These are phyloP conservation scores for Lasioglossum malachurum DNA, from an alignment of 2,888 invertebrate genomes.

Conservation along the genomic window DNA sequence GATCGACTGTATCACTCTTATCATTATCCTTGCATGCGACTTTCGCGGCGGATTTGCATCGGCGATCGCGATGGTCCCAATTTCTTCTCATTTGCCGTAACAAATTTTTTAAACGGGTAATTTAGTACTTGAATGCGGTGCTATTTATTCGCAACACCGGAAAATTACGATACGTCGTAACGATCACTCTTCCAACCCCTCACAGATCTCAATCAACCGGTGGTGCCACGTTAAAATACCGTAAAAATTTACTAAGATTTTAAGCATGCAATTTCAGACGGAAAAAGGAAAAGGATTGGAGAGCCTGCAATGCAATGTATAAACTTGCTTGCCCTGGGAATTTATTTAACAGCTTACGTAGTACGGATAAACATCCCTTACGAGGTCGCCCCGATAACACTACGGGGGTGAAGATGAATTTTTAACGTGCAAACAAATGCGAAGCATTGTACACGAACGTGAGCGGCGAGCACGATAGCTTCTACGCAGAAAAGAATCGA, in stretches of 20 bases:
- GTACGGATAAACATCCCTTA: neutral
- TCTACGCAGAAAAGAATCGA: neutral
- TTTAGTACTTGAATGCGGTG: too few species aligned
- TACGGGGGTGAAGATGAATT: neutral
- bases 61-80: slow-evolving; percentile 3
- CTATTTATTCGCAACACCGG: too few species aligned
- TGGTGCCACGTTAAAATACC: neutral
- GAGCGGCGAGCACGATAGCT: neutral
- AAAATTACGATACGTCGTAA: too few species aligned
- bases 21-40: slow-evolving; percentile 40
- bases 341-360: neutral
- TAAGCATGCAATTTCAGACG: too few species aligned
- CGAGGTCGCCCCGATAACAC: neutral
- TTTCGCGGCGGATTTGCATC: slow-evolving; percentile 16
- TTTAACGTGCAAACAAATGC: neutral
- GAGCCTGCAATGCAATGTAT: neutral
- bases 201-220: too few species aligned
- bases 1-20: slow-evolving; percentile 49
- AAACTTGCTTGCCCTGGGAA: neutral
- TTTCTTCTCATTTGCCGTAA: neutral
- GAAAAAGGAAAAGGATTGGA: neutral
- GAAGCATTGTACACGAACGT: neutral
- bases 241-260: neutral
- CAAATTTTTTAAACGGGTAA: neutral
- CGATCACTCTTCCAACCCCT: too few species aligned